Evolutionary conservation across 2,888 invertebrate genomes (phyloP), one percentile per base, ranked within the genome.

Genomic region (Quadroppia sp.): DNA sequence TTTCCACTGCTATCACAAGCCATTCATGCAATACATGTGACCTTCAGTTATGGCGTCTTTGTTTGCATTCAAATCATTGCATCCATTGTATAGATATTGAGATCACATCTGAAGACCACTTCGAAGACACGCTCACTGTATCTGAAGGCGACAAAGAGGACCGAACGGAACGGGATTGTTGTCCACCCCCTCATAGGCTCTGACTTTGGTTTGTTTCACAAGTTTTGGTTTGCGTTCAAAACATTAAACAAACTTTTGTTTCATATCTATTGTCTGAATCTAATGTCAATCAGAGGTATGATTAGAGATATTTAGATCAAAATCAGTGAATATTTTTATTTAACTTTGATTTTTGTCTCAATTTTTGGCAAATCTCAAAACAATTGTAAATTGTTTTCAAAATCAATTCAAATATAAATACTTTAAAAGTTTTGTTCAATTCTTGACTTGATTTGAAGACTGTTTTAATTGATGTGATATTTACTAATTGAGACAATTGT

Each of bases 11-110:
- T 36, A 36, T 36, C 36, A 36, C 9, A 23, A 25, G 20, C 23
- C 20, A 23, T 53, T 17, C 59, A 59, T 59, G 59, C 67, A 67
- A 36, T 67, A 40, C 67, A 67, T 67, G 67, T 67, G 67, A 67
- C 67, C 67, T 67, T 67, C 67, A 67, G 40, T 36, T 67, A 67
- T 67, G 67, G 67, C 67, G 67, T 67, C 67, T 67, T 67, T 67
- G 67, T 67, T 67, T 67, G 67, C 42, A 67, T 67, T 67, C n/a
- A 17, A 67, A 28, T 53, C 53, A 53, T 53, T 23, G 23, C 53
- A 53, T 53, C 53, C 53, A 53, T 53, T 53, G 53, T 53, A 53
- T 53, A 20, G 11, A 20, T 23, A 25, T 25, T 23, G 3, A 53
- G 23, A 25, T 23, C 53, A 53, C 53, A 9, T 36, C 36, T 53